Evolutionary conservation across 2,888 invertebrate species (phyloP).

Genomic region (Hirudinaria manillensis): DNA sequence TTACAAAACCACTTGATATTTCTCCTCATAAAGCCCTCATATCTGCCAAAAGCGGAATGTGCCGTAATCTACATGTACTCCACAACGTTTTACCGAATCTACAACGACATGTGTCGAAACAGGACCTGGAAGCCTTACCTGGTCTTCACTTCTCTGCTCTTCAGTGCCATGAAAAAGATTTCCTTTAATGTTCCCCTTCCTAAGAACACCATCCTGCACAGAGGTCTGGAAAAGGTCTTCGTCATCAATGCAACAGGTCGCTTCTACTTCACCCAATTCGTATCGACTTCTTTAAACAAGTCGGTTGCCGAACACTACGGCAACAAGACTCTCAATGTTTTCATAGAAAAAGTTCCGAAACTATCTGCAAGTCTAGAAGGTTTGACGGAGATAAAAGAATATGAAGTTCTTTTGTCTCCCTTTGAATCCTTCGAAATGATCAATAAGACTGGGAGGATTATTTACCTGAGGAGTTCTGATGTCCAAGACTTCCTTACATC

Average conservation of each 20-base stretch:
- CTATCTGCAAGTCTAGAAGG: not conserved
- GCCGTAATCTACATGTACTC: not conserved
- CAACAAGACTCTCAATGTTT: not conserved
- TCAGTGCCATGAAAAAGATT: not conserved
- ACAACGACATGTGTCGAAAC: not conserved
- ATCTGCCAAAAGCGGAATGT: not conserved
- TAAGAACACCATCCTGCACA: not conserved
- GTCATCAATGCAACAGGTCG: not conserved
- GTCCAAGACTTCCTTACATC: not conserved
- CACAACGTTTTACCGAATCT: not conserved
- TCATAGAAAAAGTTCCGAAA: not conserved
- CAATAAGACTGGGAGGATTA: not conserved
- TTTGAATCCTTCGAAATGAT: not conserved
- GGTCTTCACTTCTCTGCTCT: not conserved
- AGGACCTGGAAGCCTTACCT: not conserved
- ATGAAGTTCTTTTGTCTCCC: not conserved
- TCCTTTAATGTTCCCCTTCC: not conserved
- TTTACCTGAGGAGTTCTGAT: conserved; percentile 1
- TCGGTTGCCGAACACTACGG: not conserved
- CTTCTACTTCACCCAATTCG: not conserved
- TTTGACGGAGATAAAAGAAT: not conserved
- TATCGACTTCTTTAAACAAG: conserved; percentile 5
- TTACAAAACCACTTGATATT: no score
- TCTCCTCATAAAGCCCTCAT: no score
- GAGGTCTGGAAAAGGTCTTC: not conserved